phyloP scores from a whole-genome alignment of 2,888 invertebrate species.

The Vannuccia rotundouncinata region DNA sequence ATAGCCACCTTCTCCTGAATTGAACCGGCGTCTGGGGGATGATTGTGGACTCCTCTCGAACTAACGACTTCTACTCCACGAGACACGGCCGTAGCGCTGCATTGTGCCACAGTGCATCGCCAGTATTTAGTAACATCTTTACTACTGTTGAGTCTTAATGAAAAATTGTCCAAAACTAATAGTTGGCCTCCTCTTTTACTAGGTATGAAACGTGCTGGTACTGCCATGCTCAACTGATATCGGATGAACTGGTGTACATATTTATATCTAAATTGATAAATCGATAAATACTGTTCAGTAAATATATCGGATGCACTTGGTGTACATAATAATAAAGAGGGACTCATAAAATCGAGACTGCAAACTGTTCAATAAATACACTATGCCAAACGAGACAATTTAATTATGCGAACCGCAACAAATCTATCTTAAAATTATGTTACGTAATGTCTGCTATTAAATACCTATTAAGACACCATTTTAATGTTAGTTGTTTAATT shows the following conservation, averaged over 20 bases:
- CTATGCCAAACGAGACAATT: background rate
- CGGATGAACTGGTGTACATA: constrained; percentile 20
- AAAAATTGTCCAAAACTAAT: constrained; percentile 26
- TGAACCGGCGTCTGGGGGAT: background rate
- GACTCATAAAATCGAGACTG: no score
- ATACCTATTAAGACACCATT: constrained; percentile 12
- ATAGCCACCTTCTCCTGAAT: constrained; percentile 13
- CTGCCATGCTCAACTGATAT: constrained; percentile 17
- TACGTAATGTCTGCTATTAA: constrained; percentile 12
- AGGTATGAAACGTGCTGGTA: constrained; percentile 21
- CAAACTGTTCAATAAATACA: no score
- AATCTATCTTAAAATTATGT: constrained; percentile 9
- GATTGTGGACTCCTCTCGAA: constrained; percentile 12
- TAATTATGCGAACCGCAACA: background rate
- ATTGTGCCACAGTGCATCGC: constrained; percentile 22
- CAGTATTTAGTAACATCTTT: background rate
- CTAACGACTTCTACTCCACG: constrained; percentile 14
- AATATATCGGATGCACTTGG: no score
- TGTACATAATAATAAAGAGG: no score
- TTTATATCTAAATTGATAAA: constrained; percentile 18
- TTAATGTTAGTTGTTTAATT: no score
- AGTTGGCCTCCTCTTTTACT: constrained; percentile 9
- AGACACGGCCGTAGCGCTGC: constrained; percentile 17
- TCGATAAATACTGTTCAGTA: constrained; percentile 17
- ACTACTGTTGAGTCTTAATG: background rate